Base-by-base conservation (phyloP, 1,140 invertebrate species). In the Leptinotarsa defecta region DNA sequence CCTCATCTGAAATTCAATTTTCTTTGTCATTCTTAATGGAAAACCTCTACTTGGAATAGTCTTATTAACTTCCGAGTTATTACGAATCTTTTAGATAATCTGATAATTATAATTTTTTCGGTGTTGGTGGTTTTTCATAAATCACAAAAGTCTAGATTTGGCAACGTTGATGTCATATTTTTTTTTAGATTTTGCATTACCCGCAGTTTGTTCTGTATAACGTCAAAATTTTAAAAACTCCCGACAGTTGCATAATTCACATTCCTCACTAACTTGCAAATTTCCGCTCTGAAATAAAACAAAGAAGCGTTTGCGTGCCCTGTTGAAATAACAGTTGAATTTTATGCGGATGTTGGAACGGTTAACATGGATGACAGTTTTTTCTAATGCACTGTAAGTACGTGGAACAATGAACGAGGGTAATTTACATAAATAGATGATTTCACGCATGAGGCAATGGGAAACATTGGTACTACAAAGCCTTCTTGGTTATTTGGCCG, bases 271-370 rank as follows among this genome's bases (percentile, higher is more conserved):
- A 57, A 72, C 19, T 57, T 75, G 27, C 20, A 67, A 74, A 76
- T 64, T 78, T 76, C 74, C 77, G 75, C 48, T 71, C 57, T 57
- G 68, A 62, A 76, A 76, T 74, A 73, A 74, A 74, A 76, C 20
- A 76, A 76, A 65, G 68, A 76, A 76, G 69, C 65, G 72, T 74
- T 81, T 72, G 80, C 80, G 79, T 81, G 80, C 74, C 15, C 48
- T 71, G 64, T 77, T 76, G 73, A 75, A 77, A 79, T 79, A 79
- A 77, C 74, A 76, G 75, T 80, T 57, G 52, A 27, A 17, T 19
- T 78, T 78, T 74, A 76, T 78, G 77, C 77, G 74, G 77, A 75
- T 70, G 72, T 74, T 75, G 57, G 65, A 75, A 49, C 22, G 24
- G 24, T 68, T 68, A 34, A 24, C 65, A n/a, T 68, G 43, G 65